phyloP scores from a whole-genome alignment of 2,797 vertebrate genomes.

The Sitta carolinensis region DNA sequence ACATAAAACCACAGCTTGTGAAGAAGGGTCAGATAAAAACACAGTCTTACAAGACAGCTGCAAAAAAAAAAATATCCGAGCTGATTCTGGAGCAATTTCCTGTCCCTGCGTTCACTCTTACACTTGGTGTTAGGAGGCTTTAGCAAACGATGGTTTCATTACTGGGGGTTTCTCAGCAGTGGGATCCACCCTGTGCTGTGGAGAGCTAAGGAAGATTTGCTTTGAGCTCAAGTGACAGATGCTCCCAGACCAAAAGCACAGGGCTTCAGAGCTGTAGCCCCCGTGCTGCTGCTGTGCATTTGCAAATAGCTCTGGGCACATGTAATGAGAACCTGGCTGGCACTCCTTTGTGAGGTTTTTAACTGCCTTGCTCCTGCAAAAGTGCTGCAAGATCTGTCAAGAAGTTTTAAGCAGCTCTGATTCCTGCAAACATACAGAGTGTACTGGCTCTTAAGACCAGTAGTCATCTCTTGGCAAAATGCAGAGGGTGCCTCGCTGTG shows the following conservation, averaged over 20 bases:
- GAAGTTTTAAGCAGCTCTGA: background rate
- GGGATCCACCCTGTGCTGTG: background rate
- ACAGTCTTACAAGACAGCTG: background rate
- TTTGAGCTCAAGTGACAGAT: conserved; percentile 13
- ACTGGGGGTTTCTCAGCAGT: background rate
- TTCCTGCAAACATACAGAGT: background rate
- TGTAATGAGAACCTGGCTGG: background rate
- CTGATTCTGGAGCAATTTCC: background rate
- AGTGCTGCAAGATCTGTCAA: background rate
- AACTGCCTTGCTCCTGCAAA: background rate
- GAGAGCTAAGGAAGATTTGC: conserved; percentile 12
- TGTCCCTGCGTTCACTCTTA: background rate
- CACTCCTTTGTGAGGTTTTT: background rate
- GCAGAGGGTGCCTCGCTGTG: background rate
- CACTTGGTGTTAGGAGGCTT: background rate
- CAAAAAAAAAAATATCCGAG: background rate
- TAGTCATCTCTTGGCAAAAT: background rate
- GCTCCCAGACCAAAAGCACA: background rate
- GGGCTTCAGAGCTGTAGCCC: background rate
- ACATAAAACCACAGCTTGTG: background rate
- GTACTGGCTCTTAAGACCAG: background rate
- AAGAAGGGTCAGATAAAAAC: background rate
- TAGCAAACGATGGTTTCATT: background rate
- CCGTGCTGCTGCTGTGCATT: background rate
- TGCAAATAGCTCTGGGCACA: background rate